Conservation (phyloP, 2,888 invertebrate genomes). For the Caradrina clavipalpis region DNA sequence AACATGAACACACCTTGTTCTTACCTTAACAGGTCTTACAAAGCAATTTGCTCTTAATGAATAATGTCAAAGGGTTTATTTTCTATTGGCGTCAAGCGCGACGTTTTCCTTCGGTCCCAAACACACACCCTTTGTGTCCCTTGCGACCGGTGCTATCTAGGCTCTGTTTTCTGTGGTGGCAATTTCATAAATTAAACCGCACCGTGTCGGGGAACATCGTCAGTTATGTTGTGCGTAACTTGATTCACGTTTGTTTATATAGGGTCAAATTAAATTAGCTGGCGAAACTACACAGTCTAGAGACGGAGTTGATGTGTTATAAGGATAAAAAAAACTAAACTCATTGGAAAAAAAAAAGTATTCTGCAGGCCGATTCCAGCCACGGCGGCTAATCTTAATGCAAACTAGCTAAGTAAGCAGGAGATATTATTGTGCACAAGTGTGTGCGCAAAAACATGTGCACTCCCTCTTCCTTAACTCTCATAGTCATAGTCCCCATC, state of each 20-base stretch:
- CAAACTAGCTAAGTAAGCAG: no score
- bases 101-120: conserved; percentile 59
- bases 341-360: no score
- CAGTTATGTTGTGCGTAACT: conserved; percentile 64
- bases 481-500: no score
- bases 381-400: no score
- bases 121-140: conserved; percentile 69
- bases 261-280: neutral
- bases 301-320: no score
- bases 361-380: no score
- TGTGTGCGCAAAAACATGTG: no score
- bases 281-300: neutral
- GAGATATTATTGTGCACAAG: no score
- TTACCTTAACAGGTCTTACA: conserved; percentile 56
- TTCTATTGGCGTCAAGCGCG: conserved; percentile 66
- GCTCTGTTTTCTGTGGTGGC: conserved; percentile 71
- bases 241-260: conserved; percentile 55
- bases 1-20: conserved; percentile 35
- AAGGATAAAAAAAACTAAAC: no score
- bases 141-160: conserved; percentile 68
- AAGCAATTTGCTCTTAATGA: conserved; percentile 73
- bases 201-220: conserved; percentile 61
- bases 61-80: conserved; percentile 72
- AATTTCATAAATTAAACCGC: conserved; percentile 82
- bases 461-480: no score